Evolutionary conservation across 2,888 invertebrate species (phyloP).

Genomic region (Drosophila anomalata): DNA sequence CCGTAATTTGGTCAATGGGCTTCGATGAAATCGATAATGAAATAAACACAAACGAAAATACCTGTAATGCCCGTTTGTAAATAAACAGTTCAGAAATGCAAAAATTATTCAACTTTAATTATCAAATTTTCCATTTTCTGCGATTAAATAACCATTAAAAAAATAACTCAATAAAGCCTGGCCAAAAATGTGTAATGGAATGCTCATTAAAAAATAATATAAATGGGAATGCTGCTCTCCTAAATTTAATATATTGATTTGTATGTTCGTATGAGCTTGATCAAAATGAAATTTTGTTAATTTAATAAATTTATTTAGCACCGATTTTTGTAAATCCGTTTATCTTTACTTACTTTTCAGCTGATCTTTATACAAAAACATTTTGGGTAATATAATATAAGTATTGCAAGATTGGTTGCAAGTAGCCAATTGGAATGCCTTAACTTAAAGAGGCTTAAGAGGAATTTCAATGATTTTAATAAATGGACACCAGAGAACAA

Average conservation of each 20-base stretch:
- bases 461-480: not conserved
- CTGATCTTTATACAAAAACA: not conserved
- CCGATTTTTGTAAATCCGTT: no score
- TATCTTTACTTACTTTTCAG: not conserved
- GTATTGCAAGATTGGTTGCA: not conserved
- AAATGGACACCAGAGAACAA: not conserved
- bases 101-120: constrained; percentile 46
- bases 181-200: not conserved
- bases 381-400: not conserved
- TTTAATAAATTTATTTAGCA: no score
- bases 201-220: not conserved
- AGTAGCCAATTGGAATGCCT: not conserved
- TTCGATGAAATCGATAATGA: constrained; percentile 50
- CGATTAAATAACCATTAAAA: constrained; percentile 36
- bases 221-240: no score
- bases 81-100: constrained; percentile 37
- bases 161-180: constrained; percentile 3
- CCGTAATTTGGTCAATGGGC: constrained; percentile 46
- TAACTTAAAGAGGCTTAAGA: not conserved
- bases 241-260: no score
- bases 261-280: no score
- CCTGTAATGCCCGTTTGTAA: constrained; percentile 47
- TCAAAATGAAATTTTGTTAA: no score
- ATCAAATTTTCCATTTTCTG: constrained; percentile 41
- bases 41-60: constrained; percentile 51